phyloP scores from a whole-genome alignment of 2,113 vertebrate species.

The Cavia aperea region DNA sequence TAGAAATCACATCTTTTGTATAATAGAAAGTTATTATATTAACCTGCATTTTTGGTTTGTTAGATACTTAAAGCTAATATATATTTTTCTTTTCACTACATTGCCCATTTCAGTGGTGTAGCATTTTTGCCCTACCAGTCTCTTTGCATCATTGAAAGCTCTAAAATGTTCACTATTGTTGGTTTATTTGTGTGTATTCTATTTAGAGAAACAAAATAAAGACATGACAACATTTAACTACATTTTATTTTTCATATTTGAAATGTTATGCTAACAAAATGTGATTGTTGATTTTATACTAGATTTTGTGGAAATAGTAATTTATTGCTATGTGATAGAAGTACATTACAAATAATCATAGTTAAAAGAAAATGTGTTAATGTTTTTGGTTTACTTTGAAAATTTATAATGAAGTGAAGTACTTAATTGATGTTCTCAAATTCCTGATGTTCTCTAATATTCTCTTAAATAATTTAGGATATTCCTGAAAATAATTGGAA shows the following conservation, averaged over 20 bases:
- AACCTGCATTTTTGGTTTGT: not conserved
- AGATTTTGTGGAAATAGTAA: not conserved
- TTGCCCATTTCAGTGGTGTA: not conserved
- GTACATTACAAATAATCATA: not conserved
- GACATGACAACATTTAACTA: not conserved
- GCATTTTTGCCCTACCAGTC: fast-evolving
- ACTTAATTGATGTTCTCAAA: not conserved
- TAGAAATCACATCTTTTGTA: not conserved
- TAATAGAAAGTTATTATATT: not conserved
- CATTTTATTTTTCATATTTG: not conserved
- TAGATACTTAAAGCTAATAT: not conserved
- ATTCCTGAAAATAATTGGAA: not conserved
- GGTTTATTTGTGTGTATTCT: not conserved
- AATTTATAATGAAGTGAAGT: not conserved
- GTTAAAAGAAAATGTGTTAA: not conserved
- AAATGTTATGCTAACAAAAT: not conserved
- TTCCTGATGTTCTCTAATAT: not conserved
- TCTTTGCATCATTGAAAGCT: not conserved
- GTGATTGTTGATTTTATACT: not conserved
- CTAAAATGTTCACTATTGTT: not conserved
- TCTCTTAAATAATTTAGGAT: not conserved
- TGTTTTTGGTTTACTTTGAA: not conserved
- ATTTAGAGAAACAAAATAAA: not conserved
- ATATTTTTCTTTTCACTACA: not conserved
- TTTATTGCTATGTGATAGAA: not conserved